Evolutionary conservation across 2,888 invertebrate genomes (phyloP), one percentile per base, ranked within the genome.

Genomic region (Heteromyza rotundicornis): DNA sequence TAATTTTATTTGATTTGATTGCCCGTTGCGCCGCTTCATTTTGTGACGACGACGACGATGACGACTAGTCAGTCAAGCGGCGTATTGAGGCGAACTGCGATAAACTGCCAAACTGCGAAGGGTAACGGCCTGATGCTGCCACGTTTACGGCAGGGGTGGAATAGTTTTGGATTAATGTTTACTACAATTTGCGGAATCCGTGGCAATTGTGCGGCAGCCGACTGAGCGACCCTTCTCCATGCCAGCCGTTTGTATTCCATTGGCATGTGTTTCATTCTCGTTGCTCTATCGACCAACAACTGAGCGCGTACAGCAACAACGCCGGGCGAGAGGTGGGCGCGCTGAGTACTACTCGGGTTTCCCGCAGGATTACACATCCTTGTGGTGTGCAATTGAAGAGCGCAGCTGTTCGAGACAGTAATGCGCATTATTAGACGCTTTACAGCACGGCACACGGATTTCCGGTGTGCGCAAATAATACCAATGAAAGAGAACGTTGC

Each of bases 1-100:
- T 79, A 79, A 80, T 80, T 79, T 80, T 70, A 76, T 75, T 78
- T 71, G 74, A 68, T 75, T 75, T 75, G 75, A 76, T 76, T 76
- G 74, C 73, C 70, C 70, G 63, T 63, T 67, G 69, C 60, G 66
- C n/a, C n/a, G n/a, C 51, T 49, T 57, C 36, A 49, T 27, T n/a
- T 23, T 53, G 50, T 44, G 55, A 49, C 19, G 49, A n/a, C n/a
- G n/a, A n/a, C n/a, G n/a, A n/a, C n/a, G n/a, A n/a, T n/a, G n/a
- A n/a, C n/a, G n/a, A n/a, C n/a, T n/a, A n/a, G n/a, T n/a, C n/a
- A n/a, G n/a, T n/a, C n/a, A n/a, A n/a, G n/a, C n/a, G n/a, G n/a
- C n/a, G n/a, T n/a, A n/a, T n/a, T n/a, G n/a, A n/a, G n/a, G n/a
- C n/a, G n/a, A n/a, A n/a, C n/a, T n/a, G n/a, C n/a, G n/a, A n/a